phyloP scores from a whole-genome alignment of 2,888 invertebrate genomes.

The Rugalucina vietnamica region DNA sequence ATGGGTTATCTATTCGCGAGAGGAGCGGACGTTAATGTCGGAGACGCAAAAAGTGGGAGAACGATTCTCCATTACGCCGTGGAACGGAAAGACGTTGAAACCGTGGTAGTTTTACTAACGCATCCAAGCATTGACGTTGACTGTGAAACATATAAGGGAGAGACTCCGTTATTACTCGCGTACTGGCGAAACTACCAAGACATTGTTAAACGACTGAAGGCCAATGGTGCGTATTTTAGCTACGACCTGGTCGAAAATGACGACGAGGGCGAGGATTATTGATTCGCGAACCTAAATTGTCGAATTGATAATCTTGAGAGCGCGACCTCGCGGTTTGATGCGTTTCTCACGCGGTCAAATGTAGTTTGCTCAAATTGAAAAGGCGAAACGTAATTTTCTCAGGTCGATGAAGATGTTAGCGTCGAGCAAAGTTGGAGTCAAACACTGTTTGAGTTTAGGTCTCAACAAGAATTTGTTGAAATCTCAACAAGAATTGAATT shows the following conservation, averaged over 20 bases:
- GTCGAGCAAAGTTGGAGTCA: too few relatives aligned
- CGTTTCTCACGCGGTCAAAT: too few relatives aligned
- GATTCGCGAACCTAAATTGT: conserved; percentile 13
- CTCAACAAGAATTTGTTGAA: too few relatives aligned
- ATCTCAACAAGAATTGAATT: too few relatives aligned
- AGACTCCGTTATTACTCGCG: conserved; percentile 60
- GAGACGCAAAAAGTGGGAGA: conserved; percentile 66
- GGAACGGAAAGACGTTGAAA: conserved; percentile 52
- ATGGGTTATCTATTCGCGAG: conserved; percentile 58
- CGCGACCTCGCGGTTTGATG: too few relatives aligned
- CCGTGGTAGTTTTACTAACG: conserved; percentile 48
- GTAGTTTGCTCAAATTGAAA: too few relatives aligned
- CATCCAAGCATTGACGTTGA: conserved; percentile 59
- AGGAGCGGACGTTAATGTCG: conserved; percentile 63
- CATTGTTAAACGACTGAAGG: conserved; percentile 49
- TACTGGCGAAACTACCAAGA: conserved; percentile 57
- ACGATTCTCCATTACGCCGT: conserved; percentile 66
- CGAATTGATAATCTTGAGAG: too few relatives aligned
- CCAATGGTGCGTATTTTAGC: conserved; percentile 54
- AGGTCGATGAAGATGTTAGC: too few relatives aligned
- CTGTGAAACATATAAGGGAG: conserved; percentile 62
- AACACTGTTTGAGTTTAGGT: too few relatives aligned
- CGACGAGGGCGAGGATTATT: conserved; percentile 48
- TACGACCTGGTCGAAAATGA: conserved; percentile 45
- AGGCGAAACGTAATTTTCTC: too few relatives aligned